Evolutionary conservation across 2,113 vertebrate species (phyloP).

Genomic region (Eclectus roratus): DNA sequence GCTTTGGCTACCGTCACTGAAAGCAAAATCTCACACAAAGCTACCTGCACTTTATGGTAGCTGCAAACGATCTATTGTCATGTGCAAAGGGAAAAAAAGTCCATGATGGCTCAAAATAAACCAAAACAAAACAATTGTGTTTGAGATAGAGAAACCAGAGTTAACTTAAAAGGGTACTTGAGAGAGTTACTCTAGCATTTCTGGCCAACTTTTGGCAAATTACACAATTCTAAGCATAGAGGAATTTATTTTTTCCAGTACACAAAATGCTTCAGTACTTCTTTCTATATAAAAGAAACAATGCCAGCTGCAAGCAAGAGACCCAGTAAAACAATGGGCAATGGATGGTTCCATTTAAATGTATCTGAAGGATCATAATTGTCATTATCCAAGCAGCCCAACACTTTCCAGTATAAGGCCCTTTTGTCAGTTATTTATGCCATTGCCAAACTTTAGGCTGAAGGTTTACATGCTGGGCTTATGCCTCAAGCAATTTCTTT

Average conservation of each 20-base stretch:
- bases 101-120: neutral
- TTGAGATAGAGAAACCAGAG: neutral
- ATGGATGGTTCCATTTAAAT: neutral
- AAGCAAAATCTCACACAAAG: neutral
- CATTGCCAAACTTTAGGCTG: neutral
- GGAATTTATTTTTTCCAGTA: neutral
- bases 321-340: neutral
- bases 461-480: neutral
- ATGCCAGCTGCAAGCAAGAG: neutral
- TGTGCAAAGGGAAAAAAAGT: neutral
- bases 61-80: neutral
- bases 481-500: neutral
- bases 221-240: neutral
- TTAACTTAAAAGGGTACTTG: neutral
- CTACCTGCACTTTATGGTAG: neutral
- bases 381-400: neutral
- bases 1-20: neutral
- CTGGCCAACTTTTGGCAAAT: neutral
- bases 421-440: neutral
- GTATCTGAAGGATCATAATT: neutral
- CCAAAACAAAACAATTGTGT: neutral
- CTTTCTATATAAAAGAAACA: neutral
- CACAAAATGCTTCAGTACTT: neutral
- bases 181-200: neutral
- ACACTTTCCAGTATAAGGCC: neutral